These are phyloP conservation scores for Lagodon rhomboides DNA, from an alignment of 2,797 vertebrate species.

Conservation along the genomic window DNA sequence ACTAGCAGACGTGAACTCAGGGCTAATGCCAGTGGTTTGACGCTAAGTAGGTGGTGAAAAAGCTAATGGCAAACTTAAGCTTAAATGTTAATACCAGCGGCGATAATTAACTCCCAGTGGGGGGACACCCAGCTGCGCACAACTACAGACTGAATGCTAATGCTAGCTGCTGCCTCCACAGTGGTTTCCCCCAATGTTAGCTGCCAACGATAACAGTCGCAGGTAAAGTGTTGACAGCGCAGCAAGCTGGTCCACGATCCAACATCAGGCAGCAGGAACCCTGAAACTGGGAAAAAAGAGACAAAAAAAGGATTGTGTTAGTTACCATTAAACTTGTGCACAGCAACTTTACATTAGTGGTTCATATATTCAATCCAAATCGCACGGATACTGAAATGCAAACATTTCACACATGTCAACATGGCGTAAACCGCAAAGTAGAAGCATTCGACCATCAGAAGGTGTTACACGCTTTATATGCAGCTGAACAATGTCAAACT, in stretches of 20 bases:
- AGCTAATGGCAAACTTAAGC: conserved; percentile 6
- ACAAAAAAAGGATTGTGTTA: conserved; percentile 3
- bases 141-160: conserved; percentile 23
- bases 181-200: conserved; percentile 4
- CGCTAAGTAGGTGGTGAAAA: background rate
- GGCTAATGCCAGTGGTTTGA: conserved; percentile 8
- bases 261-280: conserved; percentile 34
- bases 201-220: background rate
- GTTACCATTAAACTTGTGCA: background rate
- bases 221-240: background rate
- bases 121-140: background rate
- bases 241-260: conserved; percentile 24
- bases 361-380: background rate
- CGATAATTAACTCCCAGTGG: conserved; percentile 22
- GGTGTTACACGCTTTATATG: background rate
- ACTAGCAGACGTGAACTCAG: conserved; percentile 28
- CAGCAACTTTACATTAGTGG: background rate
- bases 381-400: background rate
- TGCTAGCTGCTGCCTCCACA: conserved; percentile 7
- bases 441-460: background rate
- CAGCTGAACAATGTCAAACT: too few relatives aligned
- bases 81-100: background rate
- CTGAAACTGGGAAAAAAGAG: conserved; percentile 40
- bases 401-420: background rate
- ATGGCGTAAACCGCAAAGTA: background rate